Base-by-base conservation (phyloP, 2,888 invertebrate species). In the Apodemia zela region DNA sequence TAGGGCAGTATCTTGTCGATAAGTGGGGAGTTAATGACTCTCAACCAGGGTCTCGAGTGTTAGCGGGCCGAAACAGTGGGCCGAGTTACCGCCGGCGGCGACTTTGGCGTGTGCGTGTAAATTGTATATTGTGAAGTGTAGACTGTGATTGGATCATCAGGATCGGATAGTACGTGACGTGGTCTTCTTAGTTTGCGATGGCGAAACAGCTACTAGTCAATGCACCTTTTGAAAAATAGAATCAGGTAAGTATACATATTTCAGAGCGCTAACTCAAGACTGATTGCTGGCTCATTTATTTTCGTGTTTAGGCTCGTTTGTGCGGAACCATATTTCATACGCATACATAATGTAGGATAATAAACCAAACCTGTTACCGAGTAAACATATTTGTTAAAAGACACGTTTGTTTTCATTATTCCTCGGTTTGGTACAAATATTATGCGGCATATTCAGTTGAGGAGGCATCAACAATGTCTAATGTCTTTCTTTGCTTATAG, bases 361-460 rank as follows among this genome's bases (percentile, higher is more conserved):
- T 63, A 63, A 59, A 58, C 62, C 47, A 63, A 62, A 63, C 62
- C 58, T 63, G 58, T 33, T 33, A 63, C 58, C 35, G 38, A 62
- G 47, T 45, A 18, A 58, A 58, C 42, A 58, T 59, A 63, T 63
- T 49, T 63, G n/a, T 57, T 15, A 61, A 58, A 45, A 38, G 25
- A 29, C 21, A 58, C 29, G 35, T 61, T 33, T 49, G 25, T 58
- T 57, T 42, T n/a, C 25, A 58, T 58, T 47, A 35, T 58, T 13
- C 15, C 11, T 51, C 21, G 51, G 21, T 33, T 54, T 54, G 11
- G 21, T 15, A 25, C 54, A 54, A 25, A 54, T 25, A 25, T 25
- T 29, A 54, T 45, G 6, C 45, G 45, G 45, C 25, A 54, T 2
- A 21, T 25, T 54, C 25, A 25, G 54, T 6, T 54, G 29, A 25